Evolutionary conservation across 2,113 vertebrate species (phyloP).

Genomic region (Pogona vitticeps): DNA sequence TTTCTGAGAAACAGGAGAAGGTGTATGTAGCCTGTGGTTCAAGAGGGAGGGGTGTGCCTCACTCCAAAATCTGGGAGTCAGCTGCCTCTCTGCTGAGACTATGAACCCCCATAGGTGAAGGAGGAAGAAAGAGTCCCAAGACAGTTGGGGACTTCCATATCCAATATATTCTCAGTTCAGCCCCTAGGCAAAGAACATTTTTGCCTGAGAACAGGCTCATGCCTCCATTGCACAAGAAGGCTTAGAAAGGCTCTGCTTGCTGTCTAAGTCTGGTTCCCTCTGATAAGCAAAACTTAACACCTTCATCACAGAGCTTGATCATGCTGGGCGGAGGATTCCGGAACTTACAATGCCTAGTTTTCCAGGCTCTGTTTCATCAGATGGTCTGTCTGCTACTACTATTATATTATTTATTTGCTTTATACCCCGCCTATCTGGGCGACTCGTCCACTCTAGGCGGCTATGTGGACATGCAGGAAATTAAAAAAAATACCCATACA

Average conservation of each 20-base stretch:
- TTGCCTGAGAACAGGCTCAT: background rate
- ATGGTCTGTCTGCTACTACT: background rate
- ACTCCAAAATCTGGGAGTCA: too few relatives aligned
- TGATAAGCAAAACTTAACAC: background rate
- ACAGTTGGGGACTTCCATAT: background rate
- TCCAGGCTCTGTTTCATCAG: too few relatives aligned
- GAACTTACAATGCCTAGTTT: too few relatives aligned
- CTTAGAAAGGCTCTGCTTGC: background rate
- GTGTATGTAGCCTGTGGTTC: too few relatives aligned
- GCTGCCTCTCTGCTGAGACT: too few relatives aligned
- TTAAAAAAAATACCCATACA: too few relatives aligned
- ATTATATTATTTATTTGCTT: too few relatives aligned
- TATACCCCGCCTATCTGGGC: too few relatives aligned
- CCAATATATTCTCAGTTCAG: too few relatives aligned
- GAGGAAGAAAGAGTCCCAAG: background rate
- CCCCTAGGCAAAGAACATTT: background rate
- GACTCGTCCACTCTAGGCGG: too few relatives aligned
- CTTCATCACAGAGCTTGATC: background rate
- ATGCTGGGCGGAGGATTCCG: background rate
- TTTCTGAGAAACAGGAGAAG: background rate
- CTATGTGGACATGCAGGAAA: too few relatives aligned
- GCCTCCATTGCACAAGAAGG: background rate
- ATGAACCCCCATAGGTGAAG: background rate
- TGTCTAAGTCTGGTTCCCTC: background rate
- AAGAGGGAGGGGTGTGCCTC: too few relatives aligned